Conservation (phyloP, 2,113 vertebrate species). For the Xiphophorus hellerii region DNA sequence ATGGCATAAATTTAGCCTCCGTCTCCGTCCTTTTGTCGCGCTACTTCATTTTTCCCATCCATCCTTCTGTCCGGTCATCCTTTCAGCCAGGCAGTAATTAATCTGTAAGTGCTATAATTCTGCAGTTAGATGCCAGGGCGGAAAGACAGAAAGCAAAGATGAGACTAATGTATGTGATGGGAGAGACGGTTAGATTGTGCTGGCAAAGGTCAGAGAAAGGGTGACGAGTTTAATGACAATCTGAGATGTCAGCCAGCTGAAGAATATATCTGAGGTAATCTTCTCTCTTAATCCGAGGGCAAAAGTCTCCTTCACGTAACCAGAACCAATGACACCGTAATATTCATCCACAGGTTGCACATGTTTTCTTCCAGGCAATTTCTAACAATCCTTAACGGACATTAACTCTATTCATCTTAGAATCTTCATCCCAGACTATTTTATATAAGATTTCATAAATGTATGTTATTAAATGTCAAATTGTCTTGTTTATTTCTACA, state of each 20-base stretch:
- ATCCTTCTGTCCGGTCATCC: slow-evolving; percentile 31
- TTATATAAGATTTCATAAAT: background rate
- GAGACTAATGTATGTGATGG: slow-evolving; percentile 27
- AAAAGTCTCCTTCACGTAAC: background rate
- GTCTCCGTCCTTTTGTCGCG: slow-evolving; percentile 45
- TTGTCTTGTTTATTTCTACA: background rate
- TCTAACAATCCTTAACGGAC: too few species aligned
- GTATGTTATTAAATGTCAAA: background rate
- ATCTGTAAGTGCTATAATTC: slow-evolving; percentile 60
- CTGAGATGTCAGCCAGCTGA: slow-evolving; percentile 11
- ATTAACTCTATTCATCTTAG: too few species aligned
- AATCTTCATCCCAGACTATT: too few species aligned
- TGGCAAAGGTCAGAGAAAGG: slow-evolving; percentile 42
- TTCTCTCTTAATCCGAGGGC: background rate
- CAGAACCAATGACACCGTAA: background rate
- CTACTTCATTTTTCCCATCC: slow-evolving; percentile 47
- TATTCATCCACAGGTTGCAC: background rate
- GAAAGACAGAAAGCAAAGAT: slow-evolving; percentile 16
- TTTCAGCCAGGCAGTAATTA: slow-evolving; percentile 54
- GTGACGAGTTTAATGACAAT: slow-evolving; percentile 23
- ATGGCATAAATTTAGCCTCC: slow-evolving; percentile 55
- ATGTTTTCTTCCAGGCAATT: too few species aligned
- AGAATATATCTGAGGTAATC: slow-evolving; percentile 13
- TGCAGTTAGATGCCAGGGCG: slow-evolving; percentile 25
- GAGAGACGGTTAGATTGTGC: slow-evolving; percentile 31